Evolutionary conservation across 2,888 invertebrate species (phyloP), one percentile per base, ranked within the genome.

Genomic region (Eupsilia transversa): DNA sequence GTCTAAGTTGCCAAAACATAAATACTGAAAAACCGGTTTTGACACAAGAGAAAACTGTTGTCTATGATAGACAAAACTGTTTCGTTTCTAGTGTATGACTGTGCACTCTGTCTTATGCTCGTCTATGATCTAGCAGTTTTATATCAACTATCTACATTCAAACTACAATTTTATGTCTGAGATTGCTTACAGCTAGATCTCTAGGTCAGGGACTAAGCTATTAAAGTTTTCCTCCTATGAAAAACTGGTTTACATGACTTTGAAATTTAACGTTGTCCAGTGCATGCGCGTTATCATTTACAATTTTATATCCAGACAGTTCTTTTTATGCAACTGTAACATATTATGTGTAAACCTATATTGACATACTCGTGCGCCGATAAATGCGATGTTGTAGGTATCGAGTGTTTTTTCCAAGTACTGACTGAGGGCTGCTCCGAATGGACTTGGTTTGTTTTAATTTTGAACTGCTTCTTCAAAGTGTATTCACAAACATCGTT

Each of bases 111-210:
- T 17, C 1, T 20, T n/a, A 35, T 0, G 5, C 33, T 70, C 2
- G n/a, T 14, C 17, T 63, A 30, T 33, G 12, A 59, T 46, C 23
- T 54, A 38, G 41, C 38, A 63, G 23, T 20, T 23, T 30, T 23
- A 52, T 49, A 64, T 7, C 3, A 38, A n/a, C 57, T 14, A 6
- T 54, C 10, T 38, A 23, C 79, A 77, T 82, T 68, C 46, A n/a
- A 54, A 41, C 12, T 41, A 61, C 66, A 43, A 61, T 70, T n/a
- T n/a, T n/a, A 79, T 43, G 30, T 30, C 35, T 79, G 14, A 57
- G 33, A 5, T 23, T 35, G 5, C 27, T 10, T n/a, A 30, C 27
- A 56, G 14, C 9, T 33, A 30, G 33, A 57, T 57, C n/a, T 66
- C 20, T 46, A 63, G 43, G 57, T 63, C 35, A 27, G 5, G 10